Evolutionary conservation across 2,797 vertebrate genomes (phyloP), one percentile per base, ranked within the genome.

Genomic region (Poecilia picta): DNA sequence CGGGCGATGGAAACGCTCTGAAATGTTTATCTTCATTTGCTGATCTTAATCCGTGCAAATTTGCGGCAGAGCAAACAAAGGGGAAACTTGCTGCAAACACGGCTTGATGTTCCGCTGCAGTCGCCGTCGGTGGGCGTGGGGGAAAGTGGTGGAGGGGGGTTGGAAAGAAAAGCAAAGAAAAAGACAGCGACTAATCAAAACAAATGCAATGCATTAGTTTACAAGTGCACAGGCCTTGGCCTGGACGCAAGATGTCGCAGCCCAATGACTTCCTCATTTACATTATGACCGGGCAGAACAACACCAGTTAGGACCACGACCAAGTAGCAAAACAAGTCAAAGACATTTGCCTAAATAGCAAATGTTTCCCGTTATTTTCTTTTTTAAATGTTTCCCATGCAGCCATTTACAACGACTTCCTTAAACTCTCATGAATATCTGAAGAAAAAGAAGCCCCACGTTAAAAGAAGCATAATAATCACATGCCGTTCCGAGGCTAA

Each of bases 251-350:
- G 79, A 84, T 84, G 92, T 88, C 86, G 83, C 90, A 88, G 89
- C 84, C 91, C 92, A 91, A 51, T 81, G 89, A 87, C 85, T 92
- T 89, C 86, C 87, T 89, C 88, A 90, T 92, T 93, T 92, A 83
- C 91, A 89, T 88, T 86, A 91, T 83, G 87, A 84, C 76, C 68
- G 7, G 87, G 79, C 75, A 76, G 62, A 90, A 83, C 81, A 84
- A 84, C 81, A 90, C 72, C 47, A 82, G 75, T 85, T 72, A 84
- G n/a, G 85, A 83, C 83, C 46, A 1, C 13, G 49, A 85, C 88
- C 85, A 78, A 89, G 23, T 80, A 68, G 45, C 18, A 43, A 81
- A 75, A 41, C 49, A 18, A 25, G 41, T 80, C 39, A 64, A 43
- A 78, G 43, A 20, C 64, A 64, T 28, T 55, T 47, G 43, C 23